Conservation (phyloP, 2,797 vertebrate genomes). For the Poeciliopsis paucimaculata region DNA sequence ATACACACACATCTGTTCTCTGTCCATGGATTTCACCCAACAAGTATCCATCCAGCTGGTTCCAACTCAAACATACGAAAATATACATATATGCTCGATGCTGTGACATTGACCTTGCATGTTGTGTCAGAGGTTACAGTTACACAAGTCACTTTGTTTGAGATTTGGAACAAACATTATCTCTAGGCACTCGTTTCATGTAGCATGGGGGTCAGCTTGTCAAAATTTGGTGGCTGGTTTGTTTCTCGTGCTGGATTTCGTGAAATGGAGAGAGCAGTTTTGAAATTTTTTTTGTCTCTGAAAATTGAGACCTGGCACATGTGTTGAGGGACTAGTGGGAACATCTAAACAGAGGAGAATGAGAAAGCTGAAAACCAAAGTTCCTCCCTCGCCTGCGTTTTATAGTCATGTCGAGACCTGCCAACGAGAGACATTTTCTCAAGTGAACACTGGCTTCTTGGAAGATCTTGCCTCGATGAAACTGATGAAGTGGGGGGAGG, state of each 20-base stretch:
- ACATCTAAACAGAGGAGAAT: constrained; percentile 89
- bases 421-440: constrained; percentile 98
- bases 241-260: constrained; percentile 78
- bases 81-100: constrained; percentile 65
- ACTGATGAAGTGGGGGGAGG: constrained; percentile 75
- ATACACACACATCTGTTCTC: constrained; percentile 91
- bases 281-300: constrained; percentile 87
- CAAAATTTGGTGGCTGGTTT: constrained; percentile 64
- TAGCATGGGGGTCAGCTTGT: constrained; percentile 77
- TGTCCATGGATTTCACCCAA: constrained; percentile 85
- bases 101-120: constrained; percentile 91
- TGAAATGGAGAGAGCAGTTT: constrained; percentile 96
- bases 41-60: constrained; percentile 89
- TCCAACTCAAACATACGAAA: constrained; percentile 84
- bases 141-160: constrained; percentile 79
- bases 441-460: constrained; percentile 99
- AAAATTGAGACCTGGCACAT: constrained; percentile 99
- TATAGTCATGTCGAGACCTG: constrained; percentile 99
- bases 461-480: constrained; percentile 98
- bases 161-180: constrained; percentile 80
- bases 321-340: constrained; percentile 81
- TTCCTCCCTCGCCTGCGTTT: constrained; percentile 97
- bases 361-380: constrained; percentile 87
- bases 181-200: constrained; percentile 71
- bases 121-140: constrained; percentile 89